Base-by-base conservation (phyloP, 2,888 invertebrate genomes). In the Brachylomia viminalis region DNA sequence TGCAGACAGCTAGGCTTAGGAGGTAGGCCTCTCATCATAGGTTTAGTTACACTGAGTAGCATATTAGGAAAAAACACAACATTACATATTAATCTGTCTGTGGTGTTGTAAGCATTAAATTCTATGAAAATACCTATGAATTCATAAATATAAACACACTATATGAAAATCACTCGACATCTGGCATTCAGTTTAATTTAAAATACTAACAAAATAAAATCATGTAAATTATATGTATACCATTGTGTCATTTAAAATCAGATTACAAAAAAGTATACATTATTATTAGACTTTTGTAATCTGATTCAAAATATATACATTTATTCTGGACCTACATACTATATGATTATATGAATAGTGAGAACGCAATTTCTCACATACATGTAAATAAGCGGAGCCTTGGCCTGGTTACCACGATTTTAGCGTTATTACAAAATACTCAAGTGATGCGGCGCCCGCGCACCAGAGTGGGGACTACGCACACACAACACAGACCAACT, bases 361-460 rank as follows among this genome's bases (percentile, higher is more conserved):
- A 91, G 91, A 95, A 93, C 90, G 92, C 91, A 94, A 95, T 95
- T 96, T 95, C 95, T 95, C 96, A 95, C 94, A 95, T 95, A 93
- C 93, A 94, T 95, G 95, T 95, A 95, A 96, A 96, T 95, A 95
- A 95, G 92, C 87, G 87, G 84, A 91, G 93, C 96, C 96, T 96
- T 96, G 96, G 95, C 96, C 95, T 93, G 93, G 93, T 96, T 96
- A 94, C 96, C 95, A 96, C 96, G 94, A 95, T 95, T 95, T 96
- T 95, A 96, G 95, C 95, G 92, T 92, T 94, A 93, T 96, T 96
- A 95, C 96, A 94, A 96, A 95, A 96, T 93, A 92, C 90, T 90
- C 90, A 92, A 93, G 91, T 93, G 95, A 95, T 94, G 95, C 92
- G 92, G 92, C 89, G 89, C 86, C 91, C 87, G 89, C 88, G 87